A percentile compares a stretch with the other conserved stretches of the same genome.
phyloP scores from a whole-genome alignment of 2,888 invertebrate genomes.

The Hermaeophaga mercurialis region DNA sequence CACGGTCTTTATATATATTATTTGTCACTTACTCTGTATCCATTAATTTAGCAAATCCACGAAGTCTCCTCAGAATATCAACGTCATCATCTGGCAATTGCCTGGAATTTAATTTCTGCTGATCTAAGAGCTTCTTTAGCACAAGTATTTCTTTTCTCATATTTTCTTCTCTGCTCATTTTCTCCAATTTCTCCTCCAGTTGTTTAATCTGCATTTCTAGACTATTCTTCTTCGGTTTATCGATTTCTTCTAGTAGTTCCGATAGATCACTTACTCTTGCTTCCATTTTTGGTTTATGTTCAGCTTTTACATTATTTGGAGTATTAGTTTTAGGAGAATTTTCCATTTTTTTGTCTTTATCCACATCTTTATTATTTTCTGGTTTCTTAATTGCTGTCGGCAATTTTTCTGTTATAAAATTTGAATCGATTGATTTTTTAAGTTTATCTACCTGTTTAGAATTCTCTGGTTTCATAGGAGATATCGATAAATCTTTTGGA shows the following conservation, averaged over 20 bases:
- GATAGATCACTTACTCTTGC: constrained; percentile 16
- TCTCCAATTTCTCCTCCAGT: constrained; percentile 37
- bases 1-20: too few relatives aligned
- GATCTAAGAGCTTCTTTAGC: constrained; percentile 10
- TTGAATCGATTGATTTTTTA: not conserved
- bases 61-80: constrained; percentile 25
- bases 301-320: not conserved
- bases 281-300: not conserved
- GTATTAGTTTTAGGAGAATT: constrained; percentile 2
- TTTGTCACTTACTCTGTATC: constrained; percentile 9
- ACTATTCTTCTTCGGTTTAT: constrained; percentile 28
- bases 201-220: constrained; percentile 36
- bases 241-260: constrained; percentile 16
- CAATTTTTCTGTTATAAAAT: not conserved
- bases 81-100: constrained; percentile 20
- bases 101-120: constrained; percentile 6
- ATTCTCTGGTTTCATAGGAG: too few relatives aligned
- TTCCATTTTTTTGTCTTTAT: too few relatives aligned
- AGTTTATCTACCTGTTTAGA: too few relatives aligned
- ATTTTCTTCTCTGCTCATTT: constrained; percentile 34
- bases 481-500: too few relatives aligned
- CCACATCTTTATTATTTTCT: not conserved
- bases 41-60: constrained; percentile 12
- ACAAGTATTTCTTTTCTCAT: constrained; percentile 12
- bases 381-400: not conserved